These are phyloP conservation scores for Heteromurus nitidus DNA, from an alignment of 2,888 invertebrate species.

Conservation along the genomic window DNA sequence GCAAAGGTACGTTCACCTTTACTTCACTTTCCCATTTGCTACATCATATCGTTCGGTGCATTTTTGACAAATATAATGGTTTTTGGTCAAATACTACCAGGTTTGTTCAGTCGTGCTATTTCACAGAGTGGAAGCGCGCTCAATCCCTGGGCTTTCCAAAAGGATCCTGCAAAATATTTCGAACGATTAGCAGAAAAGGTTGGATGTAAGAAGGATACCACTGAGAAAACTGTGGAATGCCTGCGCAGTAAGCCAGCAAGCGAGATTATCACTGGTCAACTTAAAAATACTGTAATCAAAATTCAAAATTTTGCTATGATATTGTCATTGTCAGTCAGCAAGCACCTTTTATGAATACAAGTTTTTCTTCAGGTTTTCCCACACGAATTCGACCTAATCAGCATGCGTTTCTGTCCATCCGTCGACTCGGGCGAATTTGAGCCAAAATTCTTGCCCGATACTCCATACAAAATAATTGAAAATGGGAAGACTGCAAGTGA, in stretches of 20 bases:
- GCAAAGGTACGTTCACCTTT: conserved; percentile 53
- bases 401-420: conserved; percentile 56
- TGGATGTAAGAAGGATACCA: conserved; percentile 29
- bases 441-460: conserved; percentile 80
- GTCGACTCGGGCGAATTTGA: conserved; percentile 34
- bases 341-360: neutral
- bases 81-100: too few relatives aligned
- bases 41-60: too few relatives aligned
- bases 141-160: conserved; percentile 64
- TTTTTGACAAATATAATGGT: too few relatives aligned
- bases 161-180: conserved; percentile 47
- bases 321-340: neutral
- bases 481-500: conserved; percentile 78
- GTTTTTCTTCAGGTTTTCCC: conserved; percentile 40
- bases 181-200: conserved; percentile 49
- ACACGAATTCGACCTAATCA: conserved; percentile 52
- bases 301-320: too few relatives aligned
- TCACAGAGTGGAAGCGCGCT: conserved; percentile 58
- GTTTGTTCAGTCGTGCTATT: conserved; percentile 57
- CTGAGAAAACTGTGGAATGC: conserved; percentile 47
- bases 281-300: conserved; percentile 28
- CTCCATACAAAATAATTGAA: conserved; percentile 81
- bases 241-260: conserved; percentile 41
- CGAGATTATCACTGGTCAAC: conserved; percentile 56
- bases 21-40: too few relatives aligned